These are phyloP conservation scores for Acronicta aceris DNA, from an alignment of 2,888 invertebrate species.

Conservation along the genomic window DNA sequence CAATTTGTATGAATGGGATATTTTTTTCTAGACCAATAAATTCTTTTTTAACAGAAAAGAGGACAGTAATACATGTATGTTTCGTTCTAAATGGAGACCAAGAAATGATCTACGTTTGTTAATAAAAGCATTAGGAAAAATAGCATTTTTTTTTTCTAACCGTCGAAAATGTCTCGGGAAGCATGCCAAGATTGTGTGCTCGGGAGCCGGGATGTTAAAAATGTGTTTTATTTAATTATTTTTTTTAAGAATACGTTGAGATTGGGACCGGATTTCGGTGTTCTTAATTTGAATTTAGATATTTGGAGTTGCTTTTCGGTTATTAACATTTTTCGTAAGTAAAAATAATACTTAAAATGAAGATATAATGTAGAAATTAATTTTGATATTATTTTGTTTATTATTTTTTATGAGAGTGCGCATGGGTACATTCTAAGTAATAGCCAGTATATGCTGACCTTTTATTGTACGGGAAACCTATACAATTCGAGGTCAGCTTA, in stretches of 20 bases:
- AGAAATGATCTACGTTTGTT: conserved; percentile 65
- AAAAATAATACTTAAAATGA: neutral
- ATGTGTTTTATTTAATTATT: conserved; percentile 17
- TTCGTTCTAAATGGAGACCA: conserved; percentile 48
- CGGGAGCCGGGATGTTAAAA: conserved; percentile 40
- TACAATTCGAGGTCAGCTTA: no score
- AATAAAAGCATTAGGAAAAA: conserved; percentile 70
- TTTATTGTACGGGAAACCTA: no score
- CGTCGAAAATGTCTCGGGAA: conserved; percentile 59
- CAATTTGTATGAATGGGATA: conserved; percentile 21
- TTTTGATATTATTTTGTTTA: neutral
- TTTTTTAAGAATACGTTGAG: conserved; percentile 10
- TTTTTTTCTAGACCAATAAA: conserved; percentile 35
- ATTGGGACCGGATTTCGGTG: neutral
- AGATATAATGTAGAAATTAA: neutral
- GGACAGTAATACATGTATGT: conserved; percentile 45
- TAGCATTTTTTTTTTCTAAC: conserved; percentile 53
- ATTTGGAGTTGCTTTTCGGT: neutral
- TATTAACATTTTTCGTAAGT: neutral
- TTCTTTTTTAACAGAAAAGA: conserved; percentile 35
- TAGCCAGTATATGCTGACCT: no score
- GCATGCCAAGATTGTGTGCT: conserved; percentile 58
- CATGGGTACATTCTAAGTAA: no score
- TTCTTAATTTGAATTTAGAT: neutral
- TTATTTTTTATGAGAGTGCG: neutral